A percentile compares a stretch with the other conserved stretches of the same genome.
These are phyloP conservation scores for Lagodon rhomboides DNA, from an alignment of 2,797 vertebrate species.

Conservation along the genomic window DNA sequence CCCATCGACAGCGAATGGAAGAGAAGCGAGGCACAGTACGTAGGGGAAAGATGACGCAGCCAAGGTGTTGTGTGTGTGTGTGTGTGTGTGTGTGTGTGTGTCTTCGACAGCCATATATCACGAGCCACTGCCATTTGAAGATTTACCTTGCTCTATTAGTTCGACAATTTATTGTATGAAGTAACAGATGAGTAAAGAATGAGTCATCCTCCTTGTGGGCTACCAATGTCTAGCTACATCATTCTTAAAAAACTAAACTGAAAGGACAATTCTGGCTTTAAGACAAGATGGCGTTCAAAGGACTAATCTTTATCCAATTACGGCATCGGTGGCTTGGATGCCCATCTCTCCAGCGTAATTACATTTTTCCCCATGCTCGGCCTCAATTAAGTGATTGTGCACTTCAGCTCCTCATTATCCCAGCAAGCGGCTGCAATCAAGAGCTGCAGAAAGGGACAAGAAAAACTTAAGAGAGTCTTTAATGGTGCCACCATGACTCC, in stretches of 20 bases:
- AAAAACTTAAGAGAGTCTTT: conserved; percentile 30
- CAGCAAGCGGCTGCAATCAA: conserved; percentile 34
- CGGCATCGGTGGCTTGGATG: conserved; percentile 34
- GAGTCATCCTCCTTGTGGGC: background rate
- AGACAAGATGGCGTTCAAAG: conserved; percentile 34
- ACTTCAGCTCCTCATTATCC: conserved; percentile 49
- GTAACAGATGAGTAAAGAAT: background rate
- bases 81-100: conserved; percentile 8
- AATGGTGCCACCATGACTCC: background rate
- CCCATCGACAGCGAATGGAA: conserved; percentile 63
- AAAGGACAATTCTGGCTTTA: conserved; percentile 2
- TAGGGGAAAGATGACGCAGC: conserved; percentile 68
- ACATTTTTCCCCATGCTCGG: conserved; percentile 48
- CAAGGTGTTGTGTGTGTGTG: conserved; percentile 30
- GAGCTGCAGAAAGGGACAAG: conserved; percentile 4
- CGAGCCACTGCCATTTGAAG: background rate
- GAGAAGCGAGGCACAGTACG: conserved; percentile 49
- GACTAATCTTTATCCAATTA: conserved; percentile 61
- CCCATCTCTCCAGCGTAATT: conserved; percentile 53
- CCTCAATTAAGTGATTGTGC: conserved; percentile 57
- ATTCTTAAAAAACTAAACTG: conserved; percentile 15
- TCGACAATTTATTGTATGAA: background rate
- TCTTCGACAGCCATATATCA: conserved; percentile 28
- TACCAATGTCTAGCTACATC: background rate
- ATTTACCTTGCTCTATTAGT: background rate